These are phyloP conservation scores for Lasiurus cinereus DNA, from an alignment of 2,113 vertebrate genomes.

Conservation along the genomic window DNA sequence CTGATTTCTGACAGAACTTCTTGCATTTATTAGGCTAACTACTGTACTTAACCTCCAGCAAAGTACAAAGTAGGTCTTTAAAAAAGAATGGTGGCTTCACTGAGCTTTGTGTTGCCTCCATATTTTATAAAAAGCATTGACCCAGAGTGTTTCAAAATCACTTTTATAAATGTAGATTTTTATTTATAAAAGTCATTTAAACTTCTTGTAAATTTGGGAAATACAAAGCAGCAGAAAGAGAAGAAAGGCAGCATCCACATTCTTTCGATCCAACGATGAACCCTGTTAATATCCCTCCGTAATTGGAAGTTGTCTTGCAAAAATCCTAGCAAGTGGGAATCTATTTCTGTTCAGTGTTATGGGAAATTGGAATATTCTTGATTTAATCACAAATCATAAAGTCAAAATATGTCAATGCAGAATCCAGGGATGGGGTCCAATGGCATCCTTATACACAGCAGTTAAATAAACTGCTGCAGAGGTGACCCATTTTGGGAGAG, in stretches of 20 bases:
- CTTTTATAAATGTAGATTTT: not conserved
- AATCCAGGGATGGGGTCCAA: not conserved
- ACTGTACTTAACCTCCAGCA: no score
- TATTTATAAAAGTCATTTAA: not conserved
- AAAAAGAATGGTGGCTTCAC: not conserved
- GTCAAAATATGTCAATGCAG: not conserved
- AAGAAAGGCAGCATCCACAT: not conserved
- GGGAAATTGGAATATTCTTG: not conserved
- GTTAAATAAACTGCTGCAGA: not conserved
- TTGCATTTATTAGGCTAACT: no score
- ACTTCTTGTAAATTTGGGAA: slow-evolving; percentile 6
- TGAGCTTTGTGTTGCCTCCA: not conserved
- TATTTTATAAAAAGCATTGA: not conserved
- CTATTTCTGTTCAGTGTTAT: not conserved
- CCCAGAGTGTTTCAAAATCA: not conserved
- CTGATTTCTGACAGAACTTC: no score
- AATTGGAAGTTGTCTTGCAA: not conserved
- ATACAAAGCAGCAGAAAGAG: not conserved
- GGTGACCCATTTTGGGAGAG: not conserved
- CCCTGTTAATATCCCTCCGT: not conserved
- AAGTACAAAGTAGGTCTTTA: not conserved
- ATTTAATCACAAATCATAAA: slow-evolving; percentile 34
- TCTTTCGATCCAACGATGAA: not conserved
- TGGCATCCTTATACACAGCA: not conserved
- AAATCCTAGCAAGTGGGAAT: not conserved